Percentiles rank a stretch among this genome's conserved stretches.
phyloP scores from a whole-genome alignment of 1,140 invertebrate species.

The Bicyclus anynana region DNA sequence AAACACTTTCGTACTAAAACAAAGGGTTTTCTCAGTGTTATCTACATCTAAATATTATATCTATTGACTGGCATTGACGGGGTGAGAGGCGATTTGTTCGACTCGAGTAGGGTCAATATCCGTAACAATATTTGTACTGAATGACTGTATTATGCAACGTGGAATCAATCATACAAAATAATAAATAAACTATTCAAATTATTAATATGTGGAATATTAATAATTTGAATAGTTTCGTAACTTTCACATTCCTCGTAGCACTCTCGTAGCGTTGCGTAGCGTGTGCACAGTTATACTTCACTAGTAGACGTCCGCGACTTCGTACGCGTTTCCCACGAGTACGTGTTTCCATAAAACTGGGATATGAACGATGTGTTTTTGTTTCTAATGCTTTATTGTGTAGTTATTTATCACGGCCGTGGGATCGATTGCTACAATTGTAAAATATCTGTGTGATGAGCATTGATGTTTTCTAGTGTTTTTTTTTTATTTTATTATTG shows the following conservation, averaged over 20 bases:
- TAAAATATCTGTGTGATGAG: too few relatives aligned
- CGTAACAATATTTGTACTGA: constrained; percentile 33
- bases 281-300: too few relatives aligned
- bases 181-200: too few relatives aligned
- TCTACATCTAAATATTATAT: constrained; percentile 4
- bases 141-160: constrained; percentile 23
- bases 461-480: too few relatives aligned
- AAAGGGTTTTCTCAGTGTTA: constrained; percentile 2
- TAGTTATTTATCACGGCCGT: too few relatives aligned
- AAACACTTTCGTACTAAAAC: neutral
- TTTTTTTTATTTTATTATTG: too few relatives aligned
- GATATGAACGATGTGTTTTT: too few relatives aligned
- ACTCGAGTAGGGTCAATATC: constrained; percentile 46
- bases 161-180: neutral
- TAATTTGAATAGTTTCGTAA: neutral
- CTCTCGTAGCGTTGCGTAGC: neutral
- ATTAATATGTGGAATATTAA: neutral
- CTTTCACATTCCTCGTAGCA: neutral
- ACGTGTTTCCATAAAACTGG: too few relatives aligned
- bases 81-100: constrained; percentile 26
- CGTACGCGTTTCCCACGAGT: too few relatives aligned
- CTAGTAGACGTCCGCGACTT: too few relatives aligned
- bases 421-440: too few relatives aligned
- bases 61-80: constrained; percentile 30
- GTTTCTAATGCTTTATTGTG: too few relatives aligned